Evolutionary conservation across 2,888 invertebrate species (phyloP), one percentile per base, ranked within the genome.

Genomic region (Alloplasta piceator): DNA sequence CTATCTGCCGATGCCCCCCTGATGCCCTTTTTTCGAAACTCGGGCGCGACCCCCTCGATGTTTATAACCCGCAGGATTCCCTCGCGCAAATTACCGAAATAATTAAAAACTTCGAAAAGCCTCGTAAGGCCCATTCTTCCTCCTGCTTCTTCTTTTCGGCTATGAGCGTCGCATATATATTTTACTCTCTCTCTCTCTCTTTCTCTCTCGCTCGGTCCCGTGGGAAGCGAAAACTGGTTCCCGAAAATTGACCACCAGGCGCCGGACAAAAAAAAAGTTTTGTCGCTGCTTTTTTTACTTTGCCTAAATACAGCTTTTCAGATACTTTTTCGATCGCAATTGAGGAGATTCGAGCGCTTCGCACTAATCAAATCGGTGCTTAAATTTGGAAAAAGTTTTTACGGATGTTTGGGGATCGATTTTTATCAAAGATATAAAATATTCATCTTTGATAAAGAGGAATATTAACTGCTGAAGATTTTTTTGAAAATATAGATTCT

Each of bases 31-130:
- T 70, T 71, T 74, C 74, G 43, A 75, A 70, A 73, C 38, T n/a
- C 60, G 41, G 38, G 66, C 75, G 63, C 38, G 26, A 26, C 16
- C 46, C 43, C 66, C 75, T 12, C 6, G 67, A 67, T 75, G 75
- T 75, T 75, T 68, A 75, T 75, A 75, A 67, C 72, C 61, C 46
- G 26, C 52, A 46, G 86, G 85, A 89, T 89, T 87, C 87, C 58
- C 70, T 75, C 77, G 77, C 70, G 88, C 90, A 90, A 90, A 91
- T 91, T 91, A 91, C 89, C 84, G 83, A 90, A 90, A 90, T 91
- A 91, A 91, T 91, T 90, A 90, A 90, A 89, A 90, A 89, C 85
- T 85, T 39, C 84, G 66, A 75, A 82, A 82, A 74, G 46, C 63
- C 74, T 75, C 78, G 26, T 82, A 71, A 55, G 48, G 36, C 36